These are phyloP conservation scores for Podotricha telesiphe DNA, from an alignment of 2,888 invertebrate genomes.

Conservation along the genomic window DNA sequence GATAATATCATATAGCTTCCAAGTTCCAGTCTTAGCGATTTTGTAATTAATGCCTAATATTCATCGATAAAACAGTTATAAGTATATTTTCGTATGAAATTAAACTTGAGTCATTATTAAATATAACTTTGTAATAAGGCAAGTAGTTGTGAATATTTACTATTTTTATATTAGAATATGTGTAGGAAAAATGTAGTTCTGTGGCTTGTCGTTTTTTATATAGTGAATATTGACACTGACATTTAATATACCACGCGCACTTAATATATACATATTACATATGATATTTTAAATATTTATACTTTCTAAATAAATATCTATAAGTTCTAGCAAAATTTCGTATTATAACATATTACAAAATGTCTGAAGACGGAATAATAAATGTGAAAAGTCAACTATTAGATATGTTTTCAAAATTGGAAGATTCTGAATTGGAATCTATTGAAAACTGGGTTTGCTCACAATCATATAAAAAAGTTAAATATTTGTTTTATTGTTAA, in stretches of 20 bases:
- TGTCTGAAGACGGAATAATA: slow-evolving; percentile 47
- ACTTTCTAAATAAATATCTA: not conserved
- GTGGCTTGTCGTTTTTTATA: too few species aligned
- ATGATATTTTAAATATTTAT: slow-evolving; percentile 5
- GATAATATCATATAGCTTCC: too few species aligned
- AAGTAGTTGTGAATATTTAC: too few species aligned
- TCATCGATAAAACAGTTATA: too few species aligned
- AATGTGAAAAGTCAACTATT: slow-evolving; percentile 62
- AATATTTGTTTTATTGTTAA: slow-evolving; percentile 19
- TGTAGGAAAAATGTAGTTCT: too few species aligned
- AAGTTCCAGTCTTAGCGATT: too few species aligned
- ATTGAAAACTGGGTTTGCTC: slow-evolving; percentile 72
- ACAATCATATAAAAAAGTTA: slow-evolving; percentile 68
- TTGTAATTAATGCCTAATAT: too few species aligned
- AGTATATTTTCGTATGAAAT: not conserved
- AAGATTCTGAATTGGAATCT: slow-evolving; percentile 58
- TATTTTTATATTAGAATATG: too few species aligned
- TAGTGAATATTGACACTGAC: not conserved
- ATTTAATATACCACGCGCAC: not conserved
- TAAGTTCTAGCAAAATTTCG: not conserved
- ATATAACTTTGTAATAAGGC: not conserved
- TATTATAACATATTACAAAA: slow-evolving; percentile 19
- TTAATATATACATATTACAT: too few species aligned
- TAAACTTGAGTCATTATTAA: not conserved
- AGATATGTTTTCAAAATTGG: slow-evolving; percentile 61